A percentile compares a stretch with the other conserved stretches of the same genome.
Conservation (phyloP, 1,140 invertebrate genomes). For the Spodoptera frugiperda region DNA sequence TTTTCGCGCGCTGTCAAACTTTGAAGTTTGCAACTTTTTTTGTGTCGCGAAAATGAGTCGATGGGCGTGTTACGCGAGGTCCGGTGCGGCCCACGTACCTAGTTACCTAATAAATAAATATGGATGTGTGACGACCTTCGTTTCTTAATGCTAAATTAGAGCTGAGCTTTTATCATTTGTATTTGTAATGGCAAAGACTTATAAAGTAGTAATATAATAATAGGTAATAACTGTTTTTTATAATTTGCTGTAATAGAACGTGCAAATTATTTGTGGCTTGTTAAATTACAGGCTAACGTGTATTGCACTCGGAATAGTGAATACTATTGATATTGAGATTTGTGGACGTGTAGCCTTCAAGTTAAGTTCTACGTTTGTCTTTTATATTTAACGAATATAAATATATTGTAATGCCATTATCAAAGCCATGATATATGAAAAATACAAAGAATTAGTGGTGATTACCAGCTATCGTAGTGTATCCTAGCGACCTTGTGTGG, state of each 20-base stretch:
- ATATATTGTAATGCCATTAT: not conserved
- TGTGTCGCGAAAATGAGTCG: constrained; percentile 46
- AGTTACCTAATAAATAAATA: constrained; percentile 59
- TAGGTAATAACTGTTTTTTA: constrained; percentile 27
- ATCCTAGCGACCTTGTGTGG: constrained; percentile 35
- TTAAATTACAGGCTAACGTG: constrained; percentile 25
- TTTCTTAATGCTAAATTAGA: constrained; percentile 59
- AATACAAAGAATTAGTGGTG: constrained; percentile 6
- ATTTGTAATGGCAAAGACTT: constrained; percentile 13
- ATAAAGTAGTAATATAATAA: constrained; percentile 1
- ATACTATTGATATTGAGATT: constrained; percentile 13
- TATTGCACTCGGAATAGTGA: constrained; percentile 13
- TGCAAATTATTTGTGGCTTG: constrained; percentile 33
- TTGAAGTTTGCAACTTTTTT: constrained; percentile 57
- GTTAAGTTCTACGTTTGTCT: constrained; percentile 5
- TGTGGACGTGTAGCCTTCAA: constrained; percentile 17
- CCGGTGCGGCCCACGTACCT: constrained; percentile 47
- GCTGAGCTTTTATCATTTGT: constrained; percentile 46
- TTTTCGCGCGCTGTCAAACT: constrained; percentile 65
- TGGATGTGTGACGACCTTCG: constrained; percentile 69
- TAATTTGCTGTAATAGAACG: constrained; percentile 30
- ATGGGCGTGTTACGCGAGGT: constrained; percentile 43
- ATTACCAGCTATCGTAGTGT: constrained; percentile 11
- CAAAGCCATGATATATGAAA: constrained; percentile 16
- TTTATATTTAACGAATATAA: not conserved